Base-by-base conservation (phyloP, 2,888 invertebrate species). In the Formica aserva region DNA sequence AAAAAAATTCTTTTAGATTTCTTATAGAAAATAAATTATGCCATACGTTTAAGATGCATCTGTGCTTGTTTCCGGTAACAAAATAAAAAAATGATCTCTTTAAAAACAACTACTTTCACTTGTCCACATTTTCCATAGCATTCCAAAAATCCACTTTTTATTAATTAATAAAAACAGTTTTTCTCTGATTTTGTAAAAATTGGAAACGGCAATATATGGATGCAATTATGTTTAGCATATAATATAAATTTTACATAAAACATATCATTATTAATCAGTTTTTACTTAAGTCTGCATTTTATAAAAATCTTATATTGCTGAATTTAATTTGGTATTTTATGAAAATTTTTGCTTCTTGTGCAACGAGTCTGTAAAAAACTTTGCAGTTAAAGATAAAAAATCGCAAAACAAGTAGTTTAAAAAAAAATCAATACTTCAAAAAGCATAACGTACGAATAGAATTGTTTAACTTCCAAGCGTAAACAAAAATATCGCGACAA, bases 401-500 rank as follows among this genome's bases (percentile, higher is more conserved):
- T 63, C n/a, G 35, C 35, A 77, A 35, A 35, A 67, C 18, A 26
- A 82, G 45, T 48, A 29, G 35, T 71, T 55, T 18, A 22, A 62
- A n/a, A 48, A 82, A 72, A 72, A 52, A 75, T 29, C 45, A 74
- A 83, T 48, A 45, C 62, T 69, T 76, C 85, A 66, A 74, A 67
- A 71, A 71, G 76, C 60, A 62, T 55, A 69, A 77, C 66, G 71
- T 35, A 18, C 35, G 65, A 55, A 55, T 67, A 60, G 67, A 78
- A 80, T 80, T 80, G 60, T 72, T 32, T 62, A 76, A 76, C 78
- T 66, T 67, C 0, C 60, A 67, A 83, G 45, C 13, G 41, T 67
- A 69, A 81, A 83, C 60, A 67, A 78, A 76, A 76, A 82, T 75
- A 82, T 77, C 66, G 45, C 76, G 77, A 57, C 62, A 78, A 83